These are phyloP conservation scores for Leptopterna dolabrata DNA, from an alignment of 2,888 invertebrate genomes.

Conservation along the genomic window DNA sequence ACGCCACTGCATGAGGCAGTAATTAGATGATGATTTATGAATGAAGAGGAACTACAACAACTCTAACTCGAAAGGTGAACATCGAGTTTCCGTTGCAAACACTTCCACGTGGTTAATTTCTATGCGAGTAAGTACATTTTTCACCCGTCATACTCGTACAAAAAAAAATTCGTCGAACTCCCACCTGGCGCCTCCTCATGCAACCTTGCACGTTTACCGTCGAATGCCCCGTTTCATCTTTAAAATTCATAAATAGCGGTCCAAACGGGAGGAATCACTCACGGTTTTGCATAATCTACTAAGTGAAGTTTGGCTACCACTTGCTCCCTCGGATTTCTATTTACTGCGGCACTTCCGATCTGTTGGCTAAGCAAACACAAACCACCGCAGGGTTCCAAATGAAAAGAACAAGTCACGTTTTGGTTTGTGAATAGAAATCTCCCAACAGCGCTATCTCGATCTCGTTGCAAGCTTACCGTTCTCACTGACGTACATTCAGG, in stretches of 20 bases:
- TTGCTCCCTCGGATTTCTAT: background rate
- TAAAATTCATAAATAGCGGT: background rate
- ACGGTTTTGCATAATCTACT: background rate
- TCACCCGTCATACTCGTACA: background rate
- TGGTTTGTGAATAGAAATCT: too few species aligned
- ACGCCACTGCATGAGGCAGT: too few species aligned
- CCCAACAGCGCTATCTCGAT: too few species aligned
- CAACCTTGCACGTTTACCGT: background rate
- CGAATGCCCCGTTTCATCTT: background rate
- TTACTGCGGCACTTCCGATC: background rate
- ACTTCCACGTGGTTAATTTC: too few species aligned
- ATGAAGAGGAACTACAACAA: too few species aligned
- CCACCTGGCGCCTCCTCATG: background rate
- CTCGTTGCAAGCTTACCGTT: too few species aligned
- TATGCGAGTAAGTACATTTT: background rate
- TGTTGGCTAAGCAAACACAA: background rate
- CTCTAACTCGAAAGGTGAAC: too few species aligned
- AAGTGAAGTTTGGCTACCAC: constrained; percentile 1
- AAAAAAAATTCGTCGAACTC: background rate
- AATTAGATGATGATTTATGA: too few species aligned
- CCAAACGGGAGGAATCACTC: background rate
- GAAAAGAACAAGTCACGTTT: background rate
- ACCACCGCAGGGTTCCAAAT: background rate
- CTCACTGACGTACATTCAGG: too few species aligned
- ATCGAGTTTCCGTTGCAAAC: too few species aligned